phyloP scores from a whole-genome alignment of 2,113 vertebrate genomes.

The Crotalus tigris region DNA sequence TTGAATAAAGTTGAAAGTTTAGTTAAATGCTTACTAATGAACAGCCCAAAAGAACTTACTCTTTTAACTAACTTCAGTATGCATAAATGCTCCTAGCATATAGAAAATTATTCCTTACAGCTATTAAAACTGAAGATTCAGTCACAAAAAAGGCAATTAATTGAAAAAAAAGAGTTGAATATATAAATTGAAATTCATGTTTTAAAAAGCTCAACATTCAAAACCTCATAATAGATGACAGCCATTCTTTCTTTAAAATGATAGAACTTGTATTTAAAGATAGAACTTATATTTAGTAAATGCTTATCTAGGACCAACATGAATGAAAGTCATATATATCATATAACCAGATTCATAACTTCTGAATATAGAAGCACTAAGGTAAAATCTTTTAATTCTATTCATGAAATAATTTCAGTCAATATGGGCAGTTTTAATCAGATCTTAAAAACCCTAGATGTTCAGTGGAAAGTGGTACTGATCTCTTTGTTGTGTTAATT shows the following conservation, averaged over 20 bases:
- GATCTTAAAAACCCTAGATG: conserved; percentile 34
- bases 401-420: conserved; percentile 24
- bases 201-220: background rate
- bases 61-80: background rate
- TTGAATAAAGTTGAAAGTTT: background rate
- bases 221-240: background rate
- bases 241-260: background rate
- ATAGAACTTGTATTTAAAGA: background rate
- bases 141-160: background rate
- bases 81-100: background rate
- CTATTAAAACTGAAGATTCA: background rate
- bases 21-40: background rate
- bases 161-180: background rate
- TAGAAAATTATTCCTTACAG: background rate
- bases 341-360: background rate
- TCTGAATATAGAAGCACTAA: background rate
- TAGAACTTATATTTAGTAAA: background rate
- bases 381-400: background rate
- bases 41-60: background rate
- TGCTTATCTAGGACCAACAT: background rate
- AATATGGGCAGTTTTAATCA: conserved; percentile 14
- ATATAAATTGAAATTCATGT: background rate
- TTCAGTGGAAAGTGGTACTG: conserved; percentile 34
- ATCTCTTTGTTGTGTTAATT: conserved; percentile 25
- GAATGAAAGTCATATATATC: background rate